Percentiles rank a stretch among this genome's conserved stretches.
These are phyloP conservation scores for Ciconia boyciana DNA, from an alignment of 2,113 vertebrate genomes.

Conservation along the genomic window DNA sequence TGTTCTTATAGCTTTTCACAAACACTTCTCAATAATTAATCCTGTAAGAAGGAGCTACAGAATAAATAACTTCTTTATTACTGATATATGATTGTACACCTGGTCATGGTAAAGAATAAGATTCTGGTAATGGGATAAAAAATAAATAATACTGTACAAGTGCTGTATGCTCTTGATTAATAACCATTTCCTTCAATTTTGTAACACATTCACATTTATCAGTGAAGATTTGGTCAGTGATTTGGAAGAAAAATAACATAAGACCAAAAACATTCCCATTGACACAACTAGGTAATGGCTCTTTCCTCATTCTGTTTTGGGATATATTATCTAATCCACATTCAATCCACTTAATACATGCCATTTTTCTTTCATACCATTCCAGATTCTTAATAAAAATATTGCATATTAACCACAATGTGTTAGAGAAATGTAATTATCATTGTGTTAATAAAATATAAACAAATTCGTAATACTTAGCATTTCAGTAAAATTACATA, in stretches of 20 bases:
- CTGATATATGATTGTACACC: neutral
- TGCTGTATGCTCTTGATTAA: neutral
- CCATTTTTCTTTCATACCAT: neutral
- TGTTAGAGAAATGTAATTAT: neutral
- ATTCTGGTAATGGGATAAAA: neutral
- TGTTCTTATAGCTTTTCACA: neutral
- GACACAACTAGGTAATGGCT: neutral
- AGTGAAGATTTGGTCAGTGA: neutral
- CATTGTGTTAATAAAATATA: neutral
- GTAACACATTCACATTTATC: neutral
- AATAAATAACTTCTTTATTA: neutral
- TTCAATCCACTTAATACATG: neutral
- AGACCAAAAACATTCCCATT: neutral
- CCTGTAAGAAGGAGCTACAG: neutral
- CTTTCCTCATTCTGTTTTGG: neutral
- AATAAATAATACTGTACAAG: neutral
- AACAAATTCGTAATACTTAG: neutral
- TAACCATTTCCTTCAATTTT: neutral
- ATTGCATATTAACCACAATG: neutral
- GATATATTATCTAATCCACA: neutral
- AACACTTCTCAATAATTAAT: neutral
- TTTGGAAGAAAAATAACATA: neutral
- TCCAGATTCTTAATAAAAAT: neutral
- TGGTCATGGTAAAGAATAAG: neutral
- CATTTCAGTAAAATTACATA: neutral